Evolutionary conservation across 37 sponge, comb jelly and placozoan genomes (phyloP).

Genomic region (Halisarca cf. caerulea): DNA sequence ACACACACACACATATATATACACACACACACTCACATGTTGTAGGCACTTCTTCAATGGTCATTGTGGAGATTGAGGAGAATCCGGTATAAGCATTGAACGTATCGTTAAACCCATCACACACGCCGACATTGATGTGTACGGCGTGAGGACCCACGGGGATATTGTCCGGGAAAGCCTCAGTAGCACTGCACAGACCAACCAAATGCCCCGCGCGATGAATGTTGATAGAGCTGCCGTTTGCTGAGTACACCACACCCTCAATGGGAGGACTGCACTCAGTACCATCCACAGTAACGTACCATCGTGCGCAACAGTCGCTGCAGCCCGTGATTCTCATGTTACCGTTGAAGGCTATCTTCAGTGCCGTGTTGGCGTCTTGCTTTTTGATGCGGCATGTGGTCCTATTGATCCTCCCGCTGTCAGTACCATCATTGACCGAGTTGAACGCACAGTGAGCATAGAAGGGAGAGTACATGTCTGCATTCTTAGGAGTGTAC

Average conservation of each 20-base stretch:
- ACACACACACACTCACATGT: background rate
- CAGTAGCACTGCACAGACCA: conserved; percentile 37
- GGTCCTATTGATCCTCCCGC: conserved; percentile 7
- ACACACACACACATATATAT: too few species aligned
- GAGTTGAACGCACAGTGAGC: background rate
- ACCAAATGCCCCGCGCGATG: conserved; percentile 46
- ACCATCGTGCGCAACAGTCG: conserved; percentile 66
- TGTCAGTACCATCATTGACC: conserved; percentile 12
- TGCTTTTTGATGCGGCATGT: conserved; percentile 49
- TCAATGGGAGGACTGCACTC: conserved; percentile 67
- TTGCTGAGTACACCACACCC: conserved; percentile 33
- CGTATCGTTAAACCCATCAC: conserved; percentile 49
- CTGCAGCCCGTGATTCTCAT: conserved; percentile 39
- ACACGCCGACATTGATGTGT: conserved; percentile 45
- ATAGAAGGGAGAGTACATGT: background rate
- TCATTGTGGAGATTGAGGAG: conserved; percentile 14
- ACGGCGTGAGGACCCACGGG: conserved; percentile 1
- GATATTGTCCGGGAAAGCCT: background rate
- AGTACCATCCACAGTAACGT: conserved; percentile 56
- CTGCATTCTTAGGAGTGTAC: background rate
- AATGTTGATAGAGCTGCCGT: conserved; percentile 26
- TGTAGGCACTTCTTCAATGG: conserved; percentile 50
- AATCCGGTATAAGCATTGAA: conserved; percentile 54
- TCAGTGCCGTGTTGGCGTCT: conserved; percentile 23
- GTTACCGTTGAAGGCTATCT: conserved; percentile 57